phyloP scores from a whole-genome alignment of 2,113 vertebrate species.

The Tympanuchus pallidicinctus region DNA sequence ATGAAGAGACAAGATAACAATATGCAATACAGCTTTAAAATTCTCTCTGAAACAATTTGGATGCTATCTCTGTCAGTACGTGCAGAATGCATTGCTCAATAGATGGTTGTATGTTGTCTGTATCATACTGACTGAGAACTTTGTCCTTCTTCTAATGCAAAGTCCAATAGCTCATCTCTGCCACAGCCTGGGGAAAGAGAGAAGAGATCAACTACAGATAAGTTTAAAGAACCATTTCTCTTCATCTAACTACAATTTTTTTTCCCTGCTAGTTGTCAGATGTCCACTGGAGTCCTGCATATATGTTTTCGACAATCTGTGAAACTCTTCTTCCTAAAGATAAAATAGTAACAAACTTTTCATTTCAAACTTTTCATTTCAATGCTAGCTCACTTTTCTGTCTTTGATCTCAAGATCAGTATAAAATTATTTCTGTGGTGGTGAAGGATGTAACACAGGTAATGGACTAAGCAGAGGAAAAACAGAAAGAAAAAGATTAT shows the following conservation, averaged over 20 bases:
- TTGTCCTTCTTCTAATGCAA: not conserved
- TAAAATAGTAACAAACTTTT: not conserved
- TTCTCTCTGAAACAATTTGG: not conserved
- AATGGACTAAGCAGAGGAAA: not conserved
- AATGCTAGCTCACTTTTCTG: not conserved
- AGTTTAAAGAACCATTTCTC: not conserved
- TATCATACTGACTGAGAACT: not conserved
- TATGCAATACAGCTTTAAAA: not conserved
- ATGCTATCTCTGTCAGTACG: not conserved
- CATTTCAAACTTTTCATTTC: not conserved
- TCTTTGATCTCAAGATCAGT: not conserved
- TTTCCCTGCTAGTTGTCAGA: not conserved
- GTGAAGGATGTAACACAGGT: not conserved
- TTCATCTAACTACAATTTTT: not conserved
- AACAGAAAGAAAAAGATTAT: not conserved
- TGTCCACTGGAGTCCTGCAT: not conserved
- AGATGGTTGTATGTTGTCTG: not conserved
- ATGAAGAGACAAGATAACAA: not conserved
- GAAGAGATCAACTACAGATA: not conserved
- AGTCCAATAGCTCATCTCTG: not conserved
- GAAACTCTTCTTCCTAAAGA: not conserved
- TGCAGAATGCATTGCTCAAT: not conserved
- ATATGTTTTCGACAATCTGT: not conserved
- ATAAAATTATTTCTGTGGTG: not conserved
- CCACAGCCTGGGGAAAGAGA: not conserved